Evolutionary conservation across 2,113 vertebrate species (phyloP).

Genomic region (Thalassarche chlororhynchos): DNA sequence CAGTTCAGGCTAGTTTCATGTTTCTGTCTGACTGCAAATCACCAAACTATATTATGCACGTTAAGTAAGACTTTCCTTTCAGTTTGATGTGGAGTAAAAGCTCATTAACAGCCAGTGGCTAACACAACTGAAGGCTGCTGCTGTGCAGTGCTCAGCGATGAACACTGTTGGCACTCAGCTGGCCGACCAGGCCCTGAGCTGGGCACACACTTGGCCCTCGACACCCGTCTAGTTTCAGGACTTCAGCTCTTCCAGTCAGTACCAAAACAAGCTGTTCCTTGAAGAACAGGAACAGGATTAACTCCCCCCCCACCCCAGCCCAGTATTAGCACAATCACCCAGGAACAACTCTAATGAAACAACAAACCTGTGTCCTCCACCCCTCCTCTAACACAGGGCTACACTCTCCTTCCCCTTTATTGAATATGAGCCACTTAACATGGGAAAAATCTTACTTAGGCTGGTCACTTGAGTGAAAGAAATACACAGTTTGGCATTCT

Average conservation of each 20-base stretch:
- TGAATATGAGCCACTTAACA: not conserved
- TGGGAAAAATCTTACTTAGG: not conserved
- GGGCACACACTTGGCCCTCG: not conserved
- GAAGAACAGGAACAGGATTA: not conserved
- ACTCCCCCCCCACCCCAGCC: not conserved
- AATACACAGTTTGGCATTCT: no score
- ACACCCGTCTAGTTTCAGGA: not conserved
- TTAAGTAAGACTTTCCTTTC: not conserved
- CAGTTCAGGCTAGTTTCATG: not conserved
- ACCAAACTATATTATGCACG: not conserved
- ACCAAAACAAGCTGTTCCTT: not conserved
- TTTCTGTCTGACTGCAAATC: not conserved
- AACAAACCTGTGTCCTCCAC: rapidly evolving
- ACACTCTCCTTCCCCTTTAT: not conserved
- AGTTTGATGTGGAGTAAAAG: not conserved
- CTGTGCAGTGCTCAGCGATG: not conserved
- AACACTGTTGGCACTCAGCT: no score
- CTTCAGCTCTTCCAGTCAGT: no score
- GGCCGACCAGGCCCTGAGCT: not conserved
- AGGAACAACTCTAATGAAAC: not conserved
- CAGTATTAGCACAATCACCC: not conserved
- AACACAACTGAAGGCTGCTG: not conserved
- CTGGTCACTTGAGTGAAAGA: not conserved
- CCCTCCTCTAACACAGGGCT: no score
- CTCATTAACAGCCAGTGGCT: not conserved